Conservation (phyloP, 2,113 vertebrate species). For the Felis catus region F.catus_Fca126_mat1.0 CM031425.1:33115001-33115500, state of each 20-base stretch:
- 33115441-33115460: neutral
- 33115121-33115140: fast-evolving
- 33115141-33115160: neutral
- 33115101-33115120: neutral
- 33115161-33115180: neutral
- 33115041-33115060: neutral
- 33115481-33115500: neutral
- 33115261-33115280: neutral
- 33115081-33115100: neutral
- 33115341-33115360: neutral
- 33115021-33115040: neutral
- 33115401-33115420: neutral
- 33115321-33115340: neutral
- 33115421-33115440: neutral
- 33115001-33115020: neutral
- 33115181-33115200: neutral
- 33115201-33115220: neutral
- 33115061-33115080: neutral
- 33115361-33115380: neutral
- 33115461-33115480: neutral
- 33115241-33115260: neutral
- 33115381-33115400: neutral
- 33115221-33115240: neutral
- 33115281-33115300: neutral
- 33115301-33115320: neutral